Percentiles rank a stretch among this genome's conserved stretches.
Conservation (phyloP, 2,113 vertebrate genomes). For the Cololabis saira region DNA sequence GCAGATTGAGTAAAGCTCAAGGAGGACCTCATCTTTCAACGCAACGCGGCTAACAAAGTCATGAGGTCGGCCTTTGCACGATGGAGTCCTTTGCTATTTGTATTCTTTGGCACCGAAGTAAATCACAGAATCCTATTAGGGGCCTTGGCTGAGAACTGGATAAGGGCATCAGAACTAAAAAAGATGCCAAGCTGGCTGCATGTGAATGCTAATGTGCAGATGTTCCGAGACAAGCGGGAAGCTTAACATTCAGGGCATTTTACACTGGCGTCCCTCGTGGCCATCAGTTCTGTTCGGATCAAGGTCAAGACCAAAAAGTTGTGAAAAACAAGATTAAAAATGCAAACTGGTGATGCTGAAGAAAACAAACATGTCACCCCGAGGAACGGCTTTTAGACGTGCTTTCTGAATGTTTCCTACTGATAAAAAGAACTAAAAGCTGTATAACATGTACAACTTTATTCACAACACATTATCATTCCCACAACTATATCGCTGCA, state of each 20-base stretch:
- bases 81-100: constrained; percentile 4
- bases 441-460: neutral
- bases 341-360: constrained; percentile 2
- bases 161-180: constrained; percentile 37
- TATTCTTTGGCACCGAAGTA: constrained; percentile 13
- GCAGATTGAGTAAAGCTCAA: constrained; percentile 12
- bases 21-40: constrained; percentile 17
- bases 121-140: constrained; percentile 29
- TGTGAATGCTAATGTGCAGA: constrained; percentile 58
- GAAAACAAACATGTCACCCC: constrained; percentile 2
- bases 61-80: constrained; percentile 10
- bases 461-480: no score
- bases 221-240: constrained; percentile 34
- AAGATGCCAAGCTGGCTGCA: constrained; percentile 31
- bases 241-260: constrained; percentile 35
- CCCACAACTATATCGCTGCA: no score
- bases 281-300: constrained; percentile 41
- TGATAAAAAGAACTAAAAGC: constrained; percentile 1
- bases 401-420: neutral
- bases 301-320: constrained; percentile 47
- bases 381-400: neutral
- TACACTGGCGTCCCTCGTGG: constrained; percentile 21
- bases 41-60: constrained; percentile 28
- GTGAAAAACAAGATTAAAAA: constrained; percentile 42
- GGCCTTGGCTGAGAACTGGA: constrained; percentile 14